A percentile compares a stretch with the other conserved stretches of the same genome.
Conservation (phyloP, 2,113 vertebrate genomes). For the Nansenia antarctica region DNA sequence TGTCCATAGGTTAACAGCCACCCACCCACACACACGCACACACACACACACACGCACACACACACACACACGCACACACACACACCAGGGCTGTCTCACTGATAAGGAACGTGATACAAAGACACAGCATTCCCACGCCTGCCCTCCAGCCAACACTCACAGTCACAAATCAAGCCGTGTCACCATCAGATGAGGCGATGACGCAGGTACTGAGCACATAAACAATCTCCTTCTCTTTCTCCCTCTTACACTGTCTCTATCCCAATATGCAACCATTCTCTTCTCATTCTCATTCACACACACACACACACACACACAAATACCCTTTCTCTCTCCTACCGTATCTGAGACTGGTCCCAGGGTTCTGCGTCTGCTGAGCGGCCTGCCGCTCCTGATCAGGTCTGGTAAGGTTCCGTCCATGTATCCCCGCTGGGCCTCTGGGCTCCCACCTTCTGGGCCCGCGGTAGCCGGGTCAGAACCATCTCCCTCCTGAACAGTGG, state of each 20-base stretch:
- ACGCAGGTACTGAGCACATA: too few species aligned
- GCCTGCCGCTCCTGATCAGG: slow-evolving; percentile 66
- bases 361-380: slow-evolving; percentile 65
- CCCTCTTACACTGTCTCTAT: too few species aligned
- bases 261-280: too few species aligned
- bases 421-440: slow-evolving; percentile 36
- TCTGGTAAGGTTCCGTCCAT: slow-evolving; percentile 65
- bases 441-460: neutral
- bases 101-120: too few species aligned
- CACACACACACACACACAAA: too few species aligned
- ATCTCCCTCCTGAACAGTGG: slow-evolving; percentile 22
- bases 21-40: neutral
- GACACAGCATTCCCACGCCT: too few species aligned
- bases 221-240: too few species aligned
- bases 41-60: neutral
- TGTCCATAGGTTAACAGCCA: neutral
- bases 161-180: too few species aligned
- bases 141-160: too few species aligned
- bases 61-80: neutral
- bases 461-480: slow-evolving; percentile 12
- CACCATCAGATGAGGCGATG: too few species aligned
- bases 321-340: slow-evolving; percentile 40
- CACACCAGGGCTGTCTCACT: neutral
- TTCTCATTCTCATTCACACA: too few species aligned
- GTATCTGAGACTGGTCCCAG: slow-evolving; percentile 72